phyloP scores from a whole-genome alignment of 2,888 invertebrate genomes.

The Drosophila nigricruria region DNA sequence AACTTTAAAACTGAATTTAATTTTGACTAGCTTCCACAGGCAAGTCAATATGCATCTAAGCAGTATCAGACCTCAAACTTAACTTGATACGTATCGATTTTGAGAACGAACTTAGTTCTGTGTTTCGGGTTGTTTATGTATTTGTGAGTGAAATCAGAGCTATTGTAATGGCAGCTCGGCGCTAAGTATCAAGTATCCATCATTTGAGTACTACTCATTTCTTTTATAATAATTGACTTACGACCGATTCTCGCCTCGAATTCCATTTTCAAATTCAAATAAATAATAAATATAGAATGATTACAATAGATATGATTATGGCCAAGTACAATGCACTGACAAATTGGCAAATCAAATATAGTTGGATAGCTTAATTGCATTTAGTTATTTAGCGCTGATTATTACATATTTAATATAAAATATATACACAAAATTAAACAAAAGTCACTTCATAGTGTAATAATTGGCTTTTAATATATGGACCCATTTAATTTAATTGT shows the following conservation, averaged over 20 bases:
- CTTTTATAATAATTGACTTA: neutral
- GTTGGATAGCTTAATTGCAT: constrained; percentile 57
- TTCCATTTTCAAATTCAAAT: neutral
- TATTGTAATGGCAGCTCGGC: neutral
- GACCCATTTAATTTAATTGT: constrained; percentile 6
- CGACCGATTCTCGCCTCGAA: neutral
- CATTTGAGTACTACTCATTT: neutral
- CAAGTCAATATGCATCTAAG: too few species aligned
- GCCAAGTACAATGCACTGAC: neutral
- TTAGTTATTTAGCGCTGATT: constrained; percentile 34
- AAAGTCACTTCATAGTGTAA: constrained; percentile 22
- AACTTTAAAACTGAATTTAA: neutral
- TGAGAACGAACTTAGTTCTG: neutral
- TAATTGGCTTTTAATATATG: constrained; percentile 13
- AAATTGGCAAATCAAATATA: neutral
- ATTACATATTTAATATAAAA: neutral
- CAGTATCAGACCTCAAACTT: neutral
- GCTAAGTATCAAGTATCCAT: neutral
- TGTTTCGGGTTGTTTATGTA: too few species aligned
- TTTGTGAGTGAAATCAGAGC: neutral
- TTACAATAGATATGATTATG: neutral
- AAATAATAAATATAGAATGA: neutral
- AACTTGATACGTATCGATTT: neutral
- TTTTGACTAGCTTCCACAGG: neutral
- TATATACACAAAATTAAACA: neutral